Base-by-base conservation (phyloP, 2,113 vertebrate genomes). In the Anser cygnoides region DNA sequence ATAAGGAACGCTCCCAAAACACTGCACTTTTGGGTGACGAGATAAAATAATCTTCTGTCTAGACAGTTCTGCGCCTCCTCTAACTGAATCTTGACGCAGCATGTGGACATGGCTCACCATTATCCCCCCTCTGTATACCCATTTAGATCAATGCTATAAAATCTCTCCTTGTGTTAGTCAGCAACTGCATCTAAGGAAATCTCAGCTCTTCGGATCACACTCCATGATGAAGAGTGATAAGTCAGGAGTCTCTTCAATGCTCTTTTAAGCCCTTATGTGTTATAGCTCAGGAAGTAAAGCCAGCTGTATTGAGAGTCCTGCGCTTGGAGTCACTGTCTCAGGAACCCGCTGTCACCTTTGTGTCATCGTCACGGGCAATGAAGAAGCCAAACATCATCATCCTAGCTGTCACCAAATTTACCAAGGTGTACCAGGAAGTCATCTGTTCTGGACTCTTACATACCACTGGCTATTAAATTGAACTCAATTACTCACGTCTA, bases 341-440 rank as follows among this genome's bases (percentile, higher is more conserved):
- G 82, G 41, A 95, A 62, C 12, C 14, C 46, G 35, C 0, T 67
- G 73, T 75, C 54, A 90, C 37, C 31, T 82, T 54, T 80, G 41
- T 73, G 25, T 62, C 82, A 65, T 25, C 54, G 39, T 41, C 79
- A 84, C 71, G 74, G 68, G 62, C 63, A 93, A 41, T 21, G 67
- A 95, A 94, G 71, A 87, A 96, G 59, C 70, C 43, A 68, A 95
- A 63, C 17, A 81, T 61, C 54, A 73, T 6, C n/a, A 14, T 92
- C 66, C 76, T 7, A 35, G 71, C 63, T 57, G 21, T 61, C 7
- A 0, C 58, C 71, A 76, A 76, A 44, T 87, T 91, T 90, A 85
- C 39, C 62, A 50, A 90, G 63, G 28, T 7, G 1, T 49, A 77
- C 49, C 81, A 87, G 62, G 52, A 92, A 90, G 72, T 82, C 13